Base-by-base conservation (phyloP, 92 coral and sea anemone genomes). In the Bergia sp. region DNA sequence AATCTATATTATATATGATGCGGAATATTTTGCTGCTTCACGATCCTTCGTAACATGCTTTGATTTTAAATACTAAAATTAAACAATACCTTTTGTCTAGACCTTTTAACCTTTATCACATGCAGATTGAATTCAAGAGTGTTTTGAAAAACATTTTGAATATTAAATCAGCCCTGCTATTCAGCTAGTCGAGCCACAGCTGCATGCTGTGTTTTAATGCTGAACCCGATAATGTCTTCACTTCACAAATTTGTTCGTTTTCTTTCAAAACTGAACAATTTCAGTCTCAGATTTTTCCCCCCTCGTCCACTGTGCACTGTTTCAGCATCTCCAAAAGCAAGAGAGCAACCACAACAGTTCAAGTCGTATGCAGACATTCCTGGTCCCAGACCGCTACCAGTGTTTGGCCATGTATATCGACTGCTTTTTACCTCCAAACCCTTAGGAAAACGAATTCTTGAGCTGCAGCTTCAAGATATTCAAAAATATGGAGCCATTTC, bases 401-500 rank as follows among this genome's bases (percentile, higher is more conserved):
- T 91, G 2, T 5, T 93, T 4, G 93, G 95, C 49, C 80, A 81
- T 38, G 78, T 74, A 4, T 73, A 85, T 86, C 76, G 79, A 21
- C n/a, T 91, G 39, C 64, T 91, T 41, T 43, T 86, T 15, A 93
- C 81, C 11, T 76, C 88, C 57, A 74, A 93, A 88, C 93, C 94
- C 1, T 81, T 91, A 13, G 86, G 85, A 64, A 94, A 92, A 80
- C 67, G 89, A 69, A 2, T 91, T 20, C 37, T 90, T 29, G 81
- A 79, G 4, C 39, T 72, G 4, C 92, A 92, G 82, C 4, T 37
- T 23, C 84, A 90, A 41, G 44, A 81, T 53, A 82, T 89, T 5
- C 49, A 81, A 9, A 86, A 37, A 77, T 94, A 85, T 86, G 96
- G 96, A 18, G 42, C 38, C 20, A 92, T 94, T 72, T 82, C 81